Evolutionary conservation across 2,113 vertebrate species (phyloP).

Genomic region (Rostratula benghalensis): DNA sequence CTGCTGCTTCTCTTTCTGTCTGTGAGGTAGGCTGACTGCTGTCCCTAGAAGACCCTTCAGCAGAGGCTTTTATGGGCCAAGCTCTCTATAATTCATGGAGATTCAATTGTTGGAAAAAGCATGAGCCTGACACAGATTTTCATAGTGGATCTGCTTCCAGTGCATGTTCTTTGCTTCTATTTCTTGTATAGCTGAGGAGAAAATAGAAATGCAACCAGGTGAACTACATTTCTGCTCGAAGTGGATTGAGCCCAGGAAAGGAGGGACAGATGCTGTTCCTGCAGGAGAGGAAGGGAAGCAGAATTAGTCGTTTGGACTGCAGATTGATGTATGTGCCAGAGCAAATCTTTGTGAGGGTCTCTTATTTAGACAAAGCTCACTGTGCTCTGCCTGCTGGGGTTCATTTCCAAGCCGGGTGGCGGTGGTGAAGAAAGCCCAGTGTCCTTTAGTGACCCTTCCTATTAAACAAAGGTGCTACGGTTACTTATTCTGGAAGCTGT

Average conservation of each 20-base stretch:
- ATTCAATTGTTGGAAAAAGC: slow-evolving; percentile 22
- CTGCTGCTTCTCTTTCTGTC: neutral
- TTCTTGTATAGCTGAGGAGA: neutral
- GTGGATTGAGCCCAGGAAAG: neutral
- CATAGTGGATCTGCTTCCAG: neutral
- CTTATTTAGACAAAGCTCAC: neutral
- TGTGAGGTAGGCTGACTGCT: neutral
- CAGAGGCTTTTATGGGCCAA: slow-evolving; percentile 15
- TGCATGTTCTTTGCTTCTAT: neutral
- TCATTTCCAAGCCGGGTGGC: neutral
- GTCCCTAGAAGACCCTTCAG: slow-evolving; percentile 22
- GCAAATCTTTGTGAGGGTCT: neutral
- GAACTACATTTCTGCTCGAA: neutral
- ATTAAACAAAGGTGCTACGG: neutral
- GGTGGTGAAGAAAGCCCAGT: neutral
- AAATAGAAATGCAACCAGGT: neutral
- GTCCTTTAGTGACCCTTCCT: neutral
- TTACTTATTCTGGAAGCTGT: neutral
- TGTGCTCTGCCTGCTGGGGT: neutral
- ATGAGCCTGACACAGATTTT: neutral
- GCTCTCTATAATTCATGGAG: slow-evolving; percentile 1
- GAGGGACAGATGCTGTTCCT: neutral
- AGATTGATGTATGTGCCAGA: neutral
- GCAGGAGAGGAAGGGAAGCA: neutral
- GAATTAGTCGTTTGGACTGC: neutral